Evolutionary conservation across 2,797 vertebrate species (phyloP), one percentile per base, ranked within the genome.

Genomic region (Channa striata): DNA sequence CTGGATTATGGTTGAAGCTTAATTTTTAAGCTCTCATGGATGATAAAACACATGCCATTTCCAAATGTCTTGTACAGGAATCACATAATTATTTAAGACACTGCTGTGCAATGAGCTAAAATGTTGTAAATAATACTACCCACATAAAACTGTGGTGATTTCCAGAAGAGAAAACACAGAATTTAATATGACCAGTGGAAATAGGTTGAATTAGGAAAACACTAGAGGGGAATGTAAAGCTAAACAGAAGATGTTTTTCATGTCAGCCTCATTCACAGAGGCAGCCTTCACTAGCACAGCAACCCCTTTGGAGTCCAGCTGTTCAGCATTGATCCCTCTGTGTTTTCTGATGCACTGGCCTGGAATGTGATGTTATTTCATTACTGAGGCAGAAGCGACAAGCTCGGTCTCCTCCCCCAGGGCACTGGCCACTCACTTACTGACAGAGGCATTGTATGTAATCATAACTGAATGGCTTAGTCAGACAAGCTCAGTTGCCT

Each of bases 251-350:
- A 33, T 78, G 62, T 68, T 82, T 83, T 89, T 51, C 67, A 40
- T 59, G 13, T 76, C 72, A 56, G 47, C 42, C 66, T 73, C 68
- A 81, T 75, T 79, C 50, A 57, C 69, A n/a, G 74, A 75, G 75
- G 77, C 72, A 67, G 75, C 59, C 64, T 61, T 70, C 63, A 76
- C 80, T 73, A 72, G 76, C 71, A 57, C 71, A 82, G 63, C 83
- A 78, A 74, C 81, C 74, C n/a, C 74, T 87, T 84, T 87, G 92
- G 69, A 90, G 88, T 90, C 89, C 94, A 92, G 89, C 92, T 91
- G 82, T 93, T 94, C 91, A 82, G 66, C 91, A 97, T 97, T 95
- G 96, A 97, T 97, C 93, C 84, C 88, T 83, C 69, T 52, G 51
- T 90, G 92, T 92, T 94, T 92, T 90, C 78, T 92, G 89, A 83